These are phyloP conservation scores for Tachina grossa DNA, from an alignment of 2,888 invertebrate genomes.

Conservation along the genomic window DNA sequence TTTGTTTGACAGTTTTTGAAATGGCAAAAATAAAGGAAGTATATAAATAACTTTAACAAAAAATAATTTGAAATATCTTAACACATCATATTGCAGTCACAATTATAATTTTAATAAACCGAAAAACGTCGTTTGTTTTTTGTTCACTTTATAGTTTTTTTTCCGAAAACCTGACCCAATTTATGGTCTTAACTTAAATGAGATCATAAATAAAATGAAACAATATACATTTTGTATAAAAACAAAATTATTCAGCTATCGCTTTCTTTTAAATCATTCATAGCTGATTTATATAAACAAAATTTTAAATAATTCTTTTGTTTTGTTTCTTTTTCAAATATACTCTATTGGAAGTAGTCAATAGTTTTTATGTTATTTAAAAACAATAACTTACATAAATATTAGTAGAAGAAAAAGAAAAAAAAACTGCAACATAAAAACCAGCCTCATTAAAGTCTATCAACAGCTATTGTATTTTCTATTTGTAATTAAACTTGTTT, in stretches of 20 bases:
- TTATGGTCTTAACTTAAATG: no score
- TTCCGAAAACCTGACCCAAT: no score
- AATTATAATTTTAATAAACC: no score
- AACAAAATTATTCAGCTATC: background rate
- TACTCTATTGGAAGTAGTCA: background rate
- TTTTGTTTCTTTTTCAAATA: background rate
- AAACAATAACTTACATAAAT: background rate
- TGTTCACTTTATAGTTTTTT: no score
- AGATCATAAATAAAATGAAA: no score
- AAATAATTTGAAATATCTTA: no score
- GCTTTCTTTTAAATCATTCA: background rate
- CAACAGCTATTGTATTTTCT: background rate
- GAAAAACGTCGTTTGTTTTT: no score
- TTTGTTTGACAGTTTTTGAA: no score
- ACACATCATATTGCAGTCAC: no score
- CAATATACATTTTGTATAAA: background rate
- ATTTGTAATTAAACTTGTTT: background rate
- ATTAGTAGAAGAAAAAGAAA: background rate
- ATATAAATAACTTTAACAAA: no score
- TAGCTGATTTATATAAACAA: no score
- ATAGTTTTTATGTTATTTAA: background rate
- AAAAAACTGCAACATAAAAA: background rate
- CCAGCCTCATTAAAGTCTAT: background rate
- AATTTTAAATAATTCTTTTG: background rate
- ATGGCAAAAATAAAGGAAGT: no score